Percentiles rank a stretch among this genome's conserved stretches.
Conservation (phyloP, 1,140 invertebrate species). For the Zaprionus tsacasi region DNA sequence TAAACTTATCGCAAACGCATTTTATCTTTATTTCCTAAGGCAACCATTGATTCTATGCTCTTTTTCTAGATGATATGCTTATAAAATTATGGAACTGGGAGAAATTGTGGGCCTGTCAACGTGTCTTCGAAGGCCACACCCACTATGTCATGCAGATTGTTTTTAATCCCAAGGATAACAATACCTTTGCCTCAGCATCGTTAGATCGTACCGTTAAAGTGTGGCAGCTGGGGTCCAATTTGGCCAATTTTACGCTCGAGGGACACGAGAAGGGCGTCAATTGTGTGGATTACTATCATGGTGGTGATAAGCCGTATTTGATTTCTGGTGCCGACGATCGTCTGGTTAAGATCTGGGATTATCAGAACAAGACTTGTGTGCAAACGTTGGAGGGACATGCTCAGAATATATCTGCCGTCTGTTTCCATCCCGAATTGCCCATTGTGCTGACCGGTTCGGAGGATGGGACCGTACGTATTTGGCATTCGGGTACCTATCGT, state of each 20-base stretch:
- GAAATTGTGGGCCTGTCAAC: constrained; percentile 98
- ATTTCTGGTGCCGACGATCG: constrained; percentile 99
- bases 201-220: constrained; percentile 99
- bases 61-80: constrained; percentile 93
- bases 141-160: constrained; percentile 99
- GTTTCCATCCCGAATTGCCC: constrained; percentile 98
- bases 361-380: constrained; percentile 99
- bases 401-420: constrained; percentile 96
- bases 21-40: background rate
- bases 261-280: constrained; percentile 99
- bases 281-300: constrained; percentile 99
- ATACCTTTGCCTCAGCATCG: constrained; percentile 99
- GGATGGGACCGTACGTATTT: constrained; percentile 97
- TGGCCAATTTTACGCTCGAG: constrained; percentile 98
- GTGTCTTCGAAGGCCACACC: constrained; percentile 98
- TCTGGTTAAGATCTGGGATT: constrained; percentile 99
- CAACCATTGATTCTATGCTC: constrained; percentile 1
- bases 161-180: constrained; percentile 99
- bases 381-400: constrained; percentile 98
- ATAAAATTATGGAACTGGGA: constrained; percentile 99
- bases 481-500: constrained; percentile 99
- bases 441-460: constrained; percentile 99
- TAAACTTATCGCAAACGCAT: background rate
- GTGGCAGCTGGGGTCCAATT: constrained; percentile 98
- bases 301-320: constrained; percentile 99